Conservation (phyloP, 92 coral and sea anemone species). For the Anthopleura xanthogrammica region DNA sequence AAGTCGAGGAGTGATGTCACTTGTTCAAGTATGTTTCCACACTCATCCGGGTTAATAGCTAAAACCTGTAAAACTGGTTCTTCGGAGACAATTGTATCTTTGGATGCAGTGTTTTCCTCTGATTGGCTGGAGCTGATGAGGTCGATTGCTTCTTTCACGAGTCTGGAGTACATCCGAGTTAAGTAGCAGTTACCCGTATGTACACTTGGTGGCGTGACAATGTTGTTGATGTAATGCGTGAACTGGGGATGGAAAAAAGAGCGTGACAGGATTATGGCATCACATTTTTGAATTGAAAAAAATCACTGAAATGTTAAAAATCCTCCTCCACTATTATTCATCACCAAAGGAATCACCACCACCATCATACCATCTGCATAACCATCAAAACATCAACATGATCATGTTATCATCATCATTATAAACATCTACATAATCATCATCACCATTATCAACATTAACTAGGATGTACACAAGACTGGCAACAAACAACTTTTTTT, state of each 20-base stretch:
- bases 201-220: constrained; percentile 82
- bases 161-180: constrained; percentile 83
- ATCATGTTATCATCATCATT: not conserved
- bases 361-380: not conserved
- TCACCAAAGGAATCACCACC: not conserved
- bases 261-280: not conserved
- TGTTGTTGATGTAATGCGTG: constrained; percentile 42
- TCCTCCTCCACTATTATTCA: no score
- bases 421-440: not conserved
- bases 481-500: not conserved
- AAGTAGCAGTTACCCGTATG: constrained; percentile 91
- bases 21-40: constrained; percentile 44
- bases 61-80: constrained; percentile 58
- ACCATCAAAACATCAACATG: not conserved
- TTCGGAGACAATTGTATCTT: constrained; percentile 21
- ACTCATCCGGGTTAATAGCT: constrained; percentile 42
- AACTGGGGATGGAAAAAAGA: not conserved
- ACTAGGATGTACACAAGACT: no score
- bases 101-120: constrained; percentile 24
- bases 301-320: no score
- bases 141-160: constrained; percentile 82
- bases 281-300: not conserved
- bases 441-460: not conserved
- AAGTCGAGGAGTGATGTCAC: constrained; percentile 54
- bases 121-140: constrained; percentile 43